Evolutionary conservation across 2,113 vertebrate species (phyloP).

Genomic region (Aramus guarauna): DNA sequence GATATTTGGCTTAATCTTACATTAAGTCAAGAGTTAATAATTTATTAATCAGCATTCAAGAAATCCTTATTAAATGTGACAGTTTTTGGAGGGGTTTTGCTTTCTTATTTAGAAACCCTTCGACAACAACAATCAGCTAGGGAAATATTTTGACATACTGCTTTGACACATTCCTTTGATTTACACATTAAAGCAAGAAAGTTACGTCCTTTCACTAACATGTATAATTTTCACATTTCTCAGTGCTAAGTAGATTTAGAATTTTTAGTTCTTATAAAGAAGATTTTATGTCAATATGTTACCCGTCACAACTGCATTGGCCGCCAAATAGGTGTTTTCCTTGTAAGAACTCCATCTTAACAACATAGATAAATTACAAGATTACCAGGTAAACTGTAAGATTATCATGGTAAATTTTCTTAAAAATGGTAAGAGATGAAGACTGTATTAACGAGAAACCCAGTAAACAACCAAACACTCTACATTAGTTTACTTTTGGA

Average conservation of each 20-base stretch:
- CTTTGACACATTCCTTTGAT: background rate
- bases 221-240: background rate
- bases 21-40: constrained; percentile 20
- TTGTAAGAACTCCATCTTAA: background rate
- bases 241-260: background rate
- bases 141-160: background rate
- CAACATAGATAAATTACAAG: background rate
- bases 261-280: background rate
- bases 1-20: background rate
- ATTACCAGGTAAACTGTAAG: background rate
- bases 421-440: background rate
- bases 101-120: constrained; percentile 15
- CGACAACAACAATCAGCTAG: background rate
- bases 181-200: constrained; percentile 7
- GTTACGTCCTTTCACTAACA: background rate
- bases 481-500: background rate
- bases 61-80: background rate
- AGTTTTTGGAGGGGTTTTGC: background rate
- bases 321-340: background rate
- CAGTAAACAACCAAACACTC: background rate
- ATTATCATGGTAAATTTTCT: background rate
- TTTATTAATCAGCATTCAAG: constrained; percentile 6
- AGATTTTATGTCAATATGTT: background rate
- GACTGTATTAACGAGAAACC: background rate
- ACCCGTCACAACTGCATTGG: background rate